Base-by-base conservation (phyloP, 2,888 invertebrate species). In the Ctenicera cuprea region DNA sequence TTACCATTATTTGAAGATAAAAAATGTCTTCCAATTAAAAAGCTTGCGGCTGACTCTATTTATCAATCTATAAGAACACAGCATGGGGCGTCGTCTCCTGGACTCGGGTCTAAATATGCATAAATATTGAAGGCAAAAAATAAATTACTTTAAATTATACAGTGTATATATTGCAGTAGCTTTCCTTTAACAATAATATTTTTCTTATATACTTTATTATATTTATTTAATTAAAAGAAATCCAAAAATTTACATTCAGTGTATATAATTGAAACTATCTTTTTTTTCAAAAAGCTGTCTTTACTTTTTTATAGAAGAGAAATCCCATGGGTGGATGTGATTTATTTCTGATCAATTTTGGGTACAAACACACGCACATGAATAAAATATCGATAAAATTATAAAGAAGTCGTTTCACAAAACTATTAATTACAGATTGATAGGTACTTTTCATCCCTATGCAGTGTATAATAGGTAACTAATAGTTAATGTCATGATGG, bases 11-110 rank as follows among this genome's bases (percentile, higher is more conserved):
- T 86, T 84, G 83, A 85, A 85, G 85, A 85, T 86, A 86, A 87
- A 86, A 86, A 86, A 86, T 85, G 84, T 85, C 85, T 86, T 86
- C 86, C 86, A 87, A 87, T 86, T 87, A 86, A 87, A 86, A 86
- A 85, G 85, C 83, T 81, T 82, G 85, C 86, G 85, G 86, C 85
- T 84, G 85, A 84, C 84, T 84, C 86, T 84, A 86, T 86, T 86
- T 86, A 86, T 86, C 86, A 87, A 86, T 86, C 86, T 86, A 86
- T 85, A 85, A 82, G 84, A 83, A 80, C 86, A 66, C 87, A 86
- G 85, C 86, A 81, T 85, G 87, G 79, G 82, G 83, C 85, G 81
- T 80, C 81, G 84, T 83, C 82, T 81, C 78, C 77, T 80, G 81
- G 81, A 82, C 82, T 79, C 78, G 75, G 78, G 81, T 80, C 80